Evolutionary conservation across 2,888 invertebrate species (phyloP), one percentile per base, ranked within the genome.

Genomic region (Tridacna crocea): DNA sequence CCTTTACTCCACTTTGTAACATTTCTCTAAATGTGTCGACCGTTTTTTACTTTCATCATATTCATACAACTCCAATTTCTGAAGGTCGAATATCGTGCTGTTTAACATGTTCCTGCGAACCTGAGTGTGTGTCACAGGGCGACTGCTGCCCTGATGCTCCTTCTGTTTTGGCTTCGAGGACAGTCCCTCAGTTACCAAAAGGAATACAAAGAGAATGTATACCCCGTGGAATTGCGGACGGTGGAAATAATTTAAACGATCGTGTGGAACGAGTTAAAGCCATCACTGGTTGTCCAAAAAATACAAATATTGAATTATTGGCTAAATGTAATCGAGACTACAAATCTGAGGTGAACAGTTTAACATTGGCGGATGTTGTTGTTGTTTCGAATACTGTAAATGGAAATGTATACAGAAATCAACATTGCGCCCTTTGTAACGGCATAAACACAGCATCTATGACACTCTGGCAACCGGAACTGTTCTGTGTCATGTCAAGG

Each of bases 251-350:
- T n/a, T n/a, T n/a, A n/a, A n/a, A n/a, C n/a, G n/a, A n/a, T n/a
- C n/a, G n/a, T n/a, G n/a, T n/a, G n/a, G 66, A 66, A 27, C 24
- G 66, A 19, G 36, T 66, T n/a, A 66, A 66, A 36, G 36, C 46
- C 36, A 66, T 66, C 6, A 36, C 36, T 26, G 46, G 46, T 19
- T 66, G 66, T 36, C 66, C 66, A 6, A 15, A 3, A 6, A 46
- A 27, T 36, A 36, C 36, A 11, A 27, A 66, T 36, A 46, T 36
- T 11, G 66, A 66, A 8, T 15, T 51, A 13, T 11, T 51, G 15
- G 51, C 66, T 15, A 66, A 66, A 66, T 66, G 66, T 46, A 46
- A 46, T 17, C 66, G n/a, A 12, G n/a, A 66, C n/a, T 66, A 66
- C 36, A 19, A 36, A 46, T 27, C 19, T 15, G 46, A 66, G 15